Evolutionary conservation across 2,113 vertebrate genomes (phyloP).

Genomic region (Gallinago media): DNA sequence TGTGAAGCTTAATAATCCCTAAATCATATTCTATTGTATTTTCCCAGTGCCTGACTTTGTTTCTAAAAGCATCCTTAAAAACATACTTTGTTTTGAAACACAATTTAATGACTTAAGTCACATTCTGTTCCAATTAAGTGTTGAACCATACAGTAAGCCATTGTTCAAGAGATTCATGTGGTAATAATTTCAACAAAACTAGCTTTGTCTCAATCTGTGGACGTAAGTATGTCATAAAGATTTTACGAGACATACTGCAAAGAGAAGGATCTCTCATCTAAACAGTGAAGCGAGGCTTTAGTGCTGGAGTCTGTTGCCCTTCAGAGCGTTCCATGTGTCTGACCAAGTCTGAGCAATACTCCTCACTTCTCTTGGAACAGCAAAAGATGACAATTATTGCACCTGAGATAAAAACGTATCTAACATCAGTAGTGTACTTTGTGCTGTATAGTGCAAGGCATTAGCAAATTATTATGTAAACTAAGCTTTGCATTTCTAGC

Average conservation of each 20-base stretch:
- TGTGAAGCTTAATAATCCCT: not conserved
- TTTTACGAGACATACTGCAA: not conserved
- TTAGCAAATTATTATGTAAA: not conserved
- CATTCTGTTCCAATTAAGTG: constrained; percentile 17
- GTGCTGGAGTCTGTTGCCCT: not conserved
- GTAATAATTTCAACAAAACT: constrained; percentile 12
- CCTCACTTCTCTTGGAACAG: not conserved
- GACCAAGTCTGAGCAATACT: not conserved
- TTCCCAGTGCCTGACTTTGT: not conserved
- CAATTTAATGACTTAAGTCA: not conserved
- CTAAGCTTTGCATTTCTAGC: not conserved
- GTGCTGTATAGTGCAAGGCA: not conserved
- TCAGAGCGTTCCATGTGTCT: not conserved
- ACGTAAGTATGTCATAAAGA: not conserved
- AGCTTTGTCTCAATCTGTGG: constrained; percentile 13
- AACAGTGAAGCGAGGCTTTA: not conserved
- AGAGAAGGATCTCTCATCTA: not conserved
- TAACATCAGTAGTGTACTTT: not conserved
- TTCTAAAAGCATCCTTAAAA: constrained; percentile 5
- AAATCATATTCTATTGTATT: not conserved
- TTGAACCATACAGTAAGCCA: constrained; percentile 26
- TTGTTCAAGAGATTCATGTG: constrained; percentile 22
- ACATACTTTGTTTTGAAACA: not conserved
- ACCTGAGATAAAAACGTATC: not conserved
- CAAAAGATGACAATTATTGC: not conserved